Percentiles rank a stretch among this genome's conserved stretches.
phyloP scores from a whole-genome alignment of 1,140 invertebrate species.

The Arion vulgaris region DNA sequence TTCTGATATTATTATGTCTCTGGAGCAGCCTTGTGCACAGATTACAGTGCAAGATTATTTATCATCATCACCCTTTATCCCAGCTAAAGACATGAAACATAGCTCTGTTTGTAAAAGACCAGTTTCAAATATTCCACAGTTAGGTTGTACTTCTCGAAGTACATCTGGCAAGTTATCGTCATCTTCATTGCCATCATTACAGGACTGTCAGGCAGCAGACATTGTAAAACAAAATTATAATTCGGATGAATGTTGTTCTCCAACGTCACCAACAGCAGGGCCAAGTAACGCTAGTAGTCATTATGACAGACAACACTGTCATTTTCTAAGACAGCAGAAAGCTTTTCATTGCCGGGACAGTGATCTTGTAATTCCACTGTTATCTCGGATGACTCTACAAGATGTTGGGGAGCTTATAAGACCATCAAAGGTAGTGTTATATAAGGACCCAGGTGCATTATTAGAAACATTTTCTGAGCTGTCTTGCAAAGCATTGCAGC shows the following conservation, averaged over 20 bases:
- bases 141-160: background rate
- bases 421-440: slow-evolving; percentile 32
- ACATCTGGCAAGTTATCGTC: background rate
- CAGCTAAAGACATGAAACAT: background rate
- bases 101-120: background rate
- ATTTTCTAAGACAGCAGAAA: background rate
- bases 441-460: slow-evolving; percentile 18
- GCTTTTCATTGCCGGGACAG: background rate
- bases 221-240: background rate
- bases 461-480: slow-evolving; percentile 40
- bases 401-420: background rate
- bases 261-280: background rate
- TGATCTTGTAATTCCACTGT: slow-evolving; percentile 9
- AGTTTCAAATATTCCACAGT: background rate
- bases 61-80: background rate
- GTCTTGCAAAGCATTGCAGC: slow-evolving; percentile 37
- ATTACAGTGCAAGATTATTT: background rate
- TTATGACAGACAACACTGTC: no score
- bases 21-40: slow-evolving; percentile 23
- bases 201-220: slow-evolving; percentile 9
- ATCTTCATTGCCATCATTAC: background rate
- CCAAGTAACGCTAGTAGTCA: background rate
- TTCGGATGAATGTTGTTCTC: background rate
- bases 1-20: slow-evolving; percentile 36
- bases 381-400: slow-evolving; percentile 14